A percentile compares a stretch with the other conserved stretches of the same genome.
Evolutionary conservation across 2,113 vertebrate genomes (phyloP).

Genomic region (Sturnira hondurensis): DNA sequence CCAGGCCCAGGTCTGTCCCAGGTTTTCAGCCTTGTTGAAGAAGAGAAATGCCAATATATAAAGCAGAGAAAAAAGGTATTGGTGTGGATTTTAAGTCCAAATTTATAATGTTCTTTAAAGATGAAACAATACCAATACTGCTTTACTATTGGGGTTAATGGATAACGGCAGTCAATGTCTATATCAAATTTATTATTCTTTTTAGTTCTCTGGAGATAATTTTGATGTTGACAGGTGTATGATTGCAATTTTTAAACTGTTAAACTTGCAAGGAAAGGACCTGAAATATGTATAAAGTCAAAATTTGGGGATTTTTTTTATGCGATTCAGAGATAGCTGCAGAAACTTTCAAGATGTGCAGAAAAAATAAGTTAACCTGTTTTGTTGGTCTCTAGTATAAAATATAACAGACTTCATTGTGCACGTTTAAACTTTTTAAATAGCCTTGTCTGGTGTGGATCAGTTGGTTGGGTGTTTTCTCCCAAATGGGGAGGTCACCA

Average conservation of each 20-base stretch:
- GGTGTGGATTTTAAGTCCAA: neutral
- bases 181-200: neutral
- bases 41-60: too few relatives aligned
- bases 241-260: neutral
- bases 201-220: neutral
- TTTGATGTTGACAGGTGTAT: neutral
- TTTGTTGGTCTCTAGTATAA: neutral
- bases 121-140: neutral
- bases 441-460: too few relatives aligned
- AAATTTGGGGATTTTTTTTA: neutral
- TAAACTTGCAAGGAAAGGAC: neutral
- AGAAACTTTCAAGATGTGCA: neutral
- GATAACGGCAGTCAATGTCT: neutral
- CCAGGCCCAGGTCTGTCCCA: neutral
- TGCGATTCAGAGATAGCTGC: neutral
- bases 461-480: too few relatives aligned
- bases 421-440: neutral
- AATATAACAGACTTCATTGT: neutral
- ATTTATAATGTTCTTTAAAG: neutral
- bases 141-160: neutral
- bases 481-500: too few relatives aligned
- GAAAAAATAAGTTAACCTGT: neutral
- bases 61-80: neutral
- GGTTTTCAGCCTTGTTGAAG: neutral
- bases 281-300: neutral